Evolutionary conservation across 2,888 invertebrate genomes (phyloP).

Genomic region (Laothoe populi): DNA sequence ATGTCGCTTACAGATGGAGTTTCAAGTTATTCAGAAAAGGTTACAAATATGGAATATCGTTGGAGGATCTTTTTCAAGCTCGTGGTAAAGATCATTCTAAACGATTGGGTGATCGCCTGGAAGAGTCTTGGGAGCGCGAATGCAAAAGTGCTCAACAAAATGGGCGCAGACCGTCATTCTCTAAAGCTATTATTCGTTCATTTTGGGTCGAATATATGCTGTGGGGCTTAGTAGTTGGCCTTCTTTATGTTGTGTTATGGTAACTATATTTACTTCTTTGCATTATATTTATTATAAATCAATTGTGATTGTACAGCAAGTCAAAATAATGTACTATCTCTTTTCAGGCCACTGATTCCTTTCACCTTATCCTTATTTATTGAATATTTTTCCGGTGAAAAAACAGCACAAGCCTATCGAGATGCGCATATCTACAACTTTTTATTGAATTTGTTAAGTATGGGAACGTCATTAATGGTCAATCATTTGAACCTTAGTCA

Average conservation of each 20-base stretch:
- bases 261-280: conserved; percentile 60
- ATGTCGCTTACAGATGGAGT: conserved; percentile 89
- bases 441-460: conserved; percentile 84
- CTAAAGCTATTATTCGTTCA: conserved; percentile 84
- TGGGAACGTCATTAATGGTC: conserved; percentile 85
- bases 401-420: conserved; percentile 70
- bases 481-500: conserved; percentile 86
- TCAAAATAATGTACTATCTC: conserved; percentile 1
- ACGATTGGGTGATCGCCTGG: conserved; percentile 87
- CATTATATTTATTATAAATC: background rate
- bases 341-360: conserved; percentile 86
- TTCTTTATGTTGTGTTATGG: conserved; percentile 86
- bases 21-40: conserved; percentile 87
- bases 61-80: conserved; percentile 88
- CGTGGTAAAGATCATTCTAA: conserved; percentile 86
- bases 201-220: conserved; percentile 86
- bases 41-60: conserved; percentile 85
- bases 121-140: conserved; percentile 87
- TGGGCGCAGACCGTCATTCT: conserved; percentile 84
- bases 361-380: conserved; percentile 86
- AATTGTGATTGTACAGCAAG: background rate
- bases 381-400: conserved; percentile 85
- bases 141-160: conserved; percentile 71
- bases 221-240: conserved; percentile 84
- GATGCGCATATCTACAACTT: conserved; percentile 88